Conservation (phyloP, 2,888 invertebrate genomes). For the Synanthedon formicaeformis region DNA sequence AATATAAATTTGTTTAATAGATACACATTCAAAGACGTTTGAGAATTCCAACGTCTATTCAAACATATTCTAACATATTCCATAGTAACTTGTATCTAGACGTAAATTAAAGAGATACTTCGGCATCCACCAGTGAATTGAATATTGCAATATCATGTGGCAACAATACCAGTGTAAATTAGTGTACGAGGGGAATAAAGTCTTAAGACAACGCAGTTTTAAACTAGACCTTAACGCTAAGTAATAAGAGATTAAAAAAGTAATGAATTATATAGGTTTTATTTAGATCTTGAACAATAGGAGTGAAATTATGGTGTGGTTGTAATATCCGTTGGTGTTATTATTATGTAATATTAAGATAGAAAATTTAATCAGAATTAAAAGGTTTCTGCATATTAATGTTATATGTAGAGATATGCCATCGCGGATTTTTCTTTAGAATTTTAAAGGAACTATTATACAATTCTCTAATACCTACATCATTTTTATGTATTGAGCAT, state of each 20-base stretch:
- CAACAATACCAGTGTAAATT: constrained; percentile 7
- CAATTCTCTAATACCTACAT: too few relatives aligned
- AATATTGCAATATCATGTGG: constrained; percentile 4
- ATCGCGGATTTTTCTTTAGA: too few relatives aligned
- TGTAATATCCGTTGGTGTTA: neutral
- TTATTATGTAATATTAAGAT: neutral
- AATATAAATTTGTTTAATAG: too few relatives aligned
- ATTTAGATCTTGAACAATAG: neutral
- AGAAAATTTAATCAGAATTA: too few relatives aligned
- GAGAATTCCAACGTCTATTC: too few relatives aligned
- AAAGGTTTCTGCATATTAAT: too few relatives aligned
- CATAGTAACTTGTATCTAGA: neutral
- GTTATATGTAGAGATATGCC: too few relatives aligned
- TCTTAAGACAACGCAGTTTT: constrained; percentile 1
- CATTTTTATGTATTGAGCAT: too few relatives aligned
- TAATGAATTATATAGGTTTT: neutral
- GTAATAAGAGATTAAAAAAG: neutral
- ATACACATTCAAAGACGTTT: too few relatives aligned
- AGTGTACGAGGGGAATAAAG: constrained; percentile 2
- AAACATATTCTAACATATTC: too few relatives aligned
- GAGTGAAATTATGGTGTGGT: neutral
- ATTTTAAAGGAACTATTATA: too few relatives aligned
- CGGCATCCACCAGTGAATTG: neutral
- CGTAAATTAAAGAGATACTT: neutral
- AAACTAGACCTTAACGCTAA: constrained; percentile 1